Evolutionary conservation across 2,888 invertebrate species (phyloP).

Genomic region (Clunio marinus): DNA sequence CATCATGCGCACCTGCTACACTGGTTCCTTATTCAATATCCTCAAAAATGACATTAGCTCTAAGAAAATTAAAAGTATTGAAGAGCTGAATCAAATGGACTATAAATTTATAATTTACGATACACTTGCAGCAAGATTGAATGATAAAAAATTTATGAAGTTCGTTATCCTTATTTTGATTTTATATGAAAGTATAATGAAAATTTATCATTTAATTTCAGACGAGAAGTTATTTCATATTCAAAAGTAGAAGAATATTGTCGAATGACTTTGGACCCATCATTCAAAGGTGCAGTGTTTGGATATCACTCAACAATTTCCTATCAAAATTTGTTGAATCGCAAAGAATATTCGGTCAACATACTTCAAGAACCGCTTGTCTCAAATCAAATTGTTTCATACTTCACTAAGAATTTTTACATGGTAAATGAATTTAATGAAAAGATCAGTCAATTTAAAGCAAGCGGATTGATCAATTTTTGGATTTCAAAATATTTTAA

Average conservation of each 20-base stretch:
- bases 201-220: too few relatives aligned
- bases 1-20: neutral
- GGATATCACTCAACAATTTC: neutral
- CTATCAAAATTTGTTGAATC: neutral
- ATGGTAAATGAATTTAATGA: conserved; percentile 2
- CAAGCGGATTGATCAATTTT: neutral
- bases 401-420: neutral
- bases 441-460: neutral
- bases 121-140: neutral
- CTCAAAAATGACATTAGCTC: neutral
- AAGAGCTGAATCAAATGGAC: neutral
- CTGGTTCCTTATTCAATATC: conserved; percentile 13
- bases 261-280: neutral
- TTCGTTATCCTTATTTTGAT: too few relatives aligned
- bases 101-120: conserved; percentile 22
- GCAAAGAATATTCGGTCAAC: neutral
- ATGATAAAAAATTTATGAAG: too few relatives aligned
- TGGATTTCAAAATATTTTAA: neutral
- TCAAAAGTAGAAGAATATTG: neutral
- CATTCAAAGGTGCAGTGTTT: neutral
- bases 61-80: neutral
- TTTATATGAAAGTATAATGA: too few relatives aligned
- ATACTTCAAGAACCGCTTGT: neutral
- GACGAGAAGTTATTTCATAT: neutral
- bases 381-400: conserved; percentile 5